Base-by-base conservation (phyloP, 2,888 invertebrate genomes). In the Mimumesa dahlbomi region DNA sequence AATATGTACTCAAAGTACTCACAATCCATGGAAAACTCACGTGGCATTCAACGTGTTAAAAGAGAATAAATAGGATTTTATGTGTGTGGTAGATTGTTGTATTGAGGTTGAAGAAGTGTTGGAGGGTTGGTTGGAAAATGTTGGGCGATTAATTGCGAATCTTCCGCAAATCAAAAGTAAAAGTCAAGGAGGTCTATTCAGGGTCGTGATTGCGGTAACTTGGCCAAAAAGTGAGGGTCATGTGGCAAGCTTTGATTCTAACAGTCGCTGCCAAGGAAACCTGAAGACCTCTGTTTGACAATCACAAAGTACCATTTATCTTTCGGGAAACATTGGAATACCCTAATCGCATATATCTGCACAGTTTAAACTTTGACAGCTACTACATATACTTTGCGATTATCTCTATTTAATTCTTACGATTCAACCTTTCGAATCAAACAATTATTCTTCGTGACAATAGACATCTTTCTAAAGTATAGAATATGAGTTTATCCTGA, bases 131-230 rank as follows among this genome's bases (percentile, higher is more conserved):
- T 29, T 19, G 34, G 16, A 9, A 14, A 22, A 38, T 19, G 14
- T n/a, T 19, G 25, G 3, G 25, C 2, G 14, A n/a, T n/a, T 45
- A 54, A 58, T 58, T 72, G 62, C 45, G 25, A n/a, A 16, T 36
- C 31, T 25, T 14, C n/a, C 50, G 11, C n/a, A 59, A 74, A 77
- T 65, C 49, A 62, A 62, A 61, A 63, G 66, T 61, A 71, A 73
- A 77, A 76, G 72, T 76, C 78, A 79, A 77, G 75, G 73, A 64
- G 61, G 58, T 68, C 62, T 70, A 56, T 65, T 81, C 78, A 73
- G 66, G 80, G 74, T 78, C 76, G 67, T 22, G 66, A 77, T 67
- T 74, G 68, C 64, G 57, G 52, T 70, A 79, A 67, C 61, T 77
- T 68, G 69, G 79, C 74, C 58, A 59, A 70, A 68, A 63, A 66